Conservation (phyloP, 2,888 invertebrate genomes). For the Tenthredo amoena region DNA sequence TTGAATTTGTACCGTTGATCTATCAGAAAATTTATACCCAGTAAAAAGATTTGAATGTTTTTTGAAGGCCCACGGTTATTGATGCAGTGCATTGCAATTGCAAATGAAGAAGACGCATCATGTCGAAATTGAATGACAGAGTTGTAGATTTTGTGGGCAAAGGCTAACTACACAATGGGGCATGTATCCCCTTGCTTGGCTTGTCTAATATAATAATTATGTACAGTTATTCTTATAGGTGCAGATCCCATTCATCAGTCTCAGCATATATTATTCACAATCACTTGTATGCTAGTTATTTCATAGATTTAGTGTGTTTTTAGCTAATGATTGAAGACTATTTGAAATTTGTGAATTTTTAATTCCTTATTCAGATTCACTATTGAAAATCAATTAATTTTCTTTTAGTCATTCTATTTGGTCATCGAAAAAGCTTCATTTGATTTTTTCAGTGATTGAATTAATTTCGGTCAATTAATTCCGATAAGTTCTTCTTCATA, state of each 20-base stretch:
- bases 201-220: slow-evolving; percentile 35
- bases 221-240: background rate
- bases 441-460: background rate
- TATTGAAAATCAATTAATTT: background rate
- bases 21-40: background rate
- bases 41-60: background rate
- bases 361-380: slow-evolving; percentile 5
- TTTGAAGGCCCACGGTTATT: background rate
- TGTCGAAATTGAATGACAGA: slow-evolving; percentile 22
- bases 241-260: background rate
- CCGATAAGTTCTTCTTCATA: background rate
- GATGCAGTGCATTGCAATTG: background rate
- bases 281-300: slow-evolving; percentile 28
- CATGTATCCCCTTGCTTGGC: slow-evolving; percentile 52
- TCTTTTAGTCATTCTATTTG: background rate
- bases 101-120: background rate
- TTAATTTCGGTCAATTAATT: background rate
- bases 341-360: slow-evolving; percentile 9
- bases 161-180: slow-evolving; percentile 16
- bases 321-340: background rate
- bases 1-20: background rate
- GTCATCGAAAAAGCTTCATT: background rate
- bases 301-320: background rate
- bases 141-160: slow-evolving; percentile 17
- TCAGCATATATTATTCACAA: background rate